Evolutionary conservation across 2,797 vertebrate species (phyloP).

Genomic region (Scyliorhinus canicula): DNA sequence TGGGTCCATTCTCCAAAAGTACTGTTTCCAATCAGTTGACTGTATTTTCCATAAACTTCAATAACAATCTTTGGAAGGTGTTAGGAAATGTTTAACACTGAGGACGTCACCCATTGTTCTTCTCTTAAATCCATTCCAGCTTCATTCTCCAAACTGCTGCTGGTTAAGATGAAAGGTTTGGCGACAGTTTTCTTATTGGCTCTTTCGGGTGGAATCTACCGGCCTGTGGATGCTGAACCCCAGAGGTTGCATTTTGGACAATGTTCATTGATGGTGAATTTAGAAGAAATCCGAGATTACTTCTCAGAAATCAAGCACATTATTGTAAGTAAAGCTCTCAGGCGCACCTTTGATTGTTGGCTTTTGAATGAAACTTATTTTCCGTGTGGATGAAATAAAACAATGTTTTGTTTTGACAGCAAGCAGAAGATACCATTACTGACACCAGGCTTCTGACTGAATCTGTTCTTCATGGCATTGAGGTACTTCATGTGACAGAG

Average conservation of each 20-base stretch:
- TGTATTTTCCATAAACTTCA: background rate
- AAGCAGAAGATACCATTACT: constrained; percentile 45
- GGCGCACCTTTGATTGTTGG: background rate
- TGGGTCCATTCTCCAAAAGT: background rate
- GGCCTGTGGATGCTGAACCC: constrained; percentile 38
- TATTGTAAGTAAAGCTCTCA: constrained; percentile 42
- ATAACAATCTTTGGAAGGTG: background rate
- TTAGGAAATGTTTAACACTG: background rate
- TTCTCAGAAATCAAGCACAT: constrained; percentile 45
- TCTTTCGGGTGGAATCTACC: constrained; percentile 44
- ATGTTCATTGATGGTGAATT: constrained; percentile 44
- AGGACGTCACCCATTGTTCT: constrained; percentile 38
- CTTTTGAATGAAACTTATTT: background rate
- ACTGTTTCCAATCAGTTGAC: background rate
- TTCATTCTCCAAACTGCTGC: constrained; percentile 46
- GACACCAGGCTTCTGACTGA: constrained; percentile 46
- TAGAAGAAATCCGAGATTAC: constrained; percentile 44
- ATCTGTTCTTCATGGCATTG: constrained; percentile 40
- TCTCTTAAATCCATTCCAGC: constrained; percentile 43
- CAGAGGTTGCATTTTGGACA: constrained; percentile 45
- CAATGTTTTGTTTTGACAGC: constrained; percentile 40
- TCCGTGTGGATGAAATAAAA: background rate
- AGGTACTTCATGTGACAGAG: constrained; percentile 40
- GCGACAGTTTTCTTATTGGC: constrained; percentile 28
- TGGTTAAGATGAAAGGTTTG: constrained; percentile 44